phyloP scores from a whole-genome alignment of 2,113 vertebrate species.

The Gadus macrocephalus region DNA sequence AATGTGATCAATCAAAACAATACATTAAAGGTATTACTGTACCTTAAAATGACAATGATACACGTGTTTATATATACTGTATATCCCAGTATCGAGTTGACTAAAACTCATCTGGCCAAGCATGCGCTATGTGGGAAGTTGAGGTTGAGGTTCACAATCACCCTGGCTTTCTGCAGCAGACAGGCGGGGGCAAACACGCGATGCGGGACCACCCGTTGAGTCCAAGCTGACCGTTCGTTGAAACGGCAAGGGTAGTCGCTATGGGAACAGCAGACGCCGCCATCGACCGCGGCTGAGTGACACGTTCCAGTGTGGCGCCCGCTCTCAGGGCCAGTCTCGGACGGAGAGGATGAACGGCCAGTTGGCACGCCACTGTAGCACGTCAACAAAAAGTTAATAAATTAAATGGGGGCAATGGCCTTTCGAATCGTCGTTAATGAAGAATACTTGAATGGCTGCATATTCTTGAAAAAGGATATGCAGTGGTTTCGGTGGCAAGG shows the following conservation, averaged over 20 bases:
- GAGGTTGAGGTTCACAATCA: slow-evolving; percentile 37
- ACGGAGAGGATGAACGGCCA: slow-evolving; percentile 40
- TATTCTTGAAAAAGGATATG: slow-evolving; percentile 10
- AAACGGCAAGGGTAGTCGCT: slow-evolving; percentile 89
- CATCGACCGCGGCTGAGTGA: slow-evolving; percentile 54
- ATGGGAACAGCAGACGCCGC: slow-evolving; percentile 75
- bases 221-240: slow-evolving; percentile 59
- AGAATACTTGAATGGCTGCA: background rate
- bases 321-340: slow-evolving; percentile 44
- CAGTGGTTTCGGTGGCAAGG: slow-evolving; percentile 6
- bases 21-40: too few species aligned
- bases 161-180: slow-evolving; percentile 69
- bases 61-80: too few species aligned
- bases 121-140: too few species aligned
- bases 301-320: slow-evolving; percentile 42
- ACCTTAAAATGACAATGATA: too few species aligned
- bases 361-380: slow-evolving; percentile 40
- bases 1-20: too few species aligned
- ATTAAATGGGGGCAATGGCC: too few species aligned
- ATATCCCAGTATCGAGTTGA: too few species aligned
- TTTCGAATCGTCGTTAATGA: too few species aligned
- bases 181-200: slow-evolving; percentile 82
- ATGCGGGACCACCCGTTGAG: slow-evolving; percentile 81
- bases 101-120: too few species aligned
- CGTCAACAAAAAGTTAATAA: slow-evolving; percentile 24